A percentile compares a stretch with the other conserved stretches of the same genome.
Conservation (phyloP, 1,140 invertebrate genomes). For the Penaeus vannamei region DNA sequence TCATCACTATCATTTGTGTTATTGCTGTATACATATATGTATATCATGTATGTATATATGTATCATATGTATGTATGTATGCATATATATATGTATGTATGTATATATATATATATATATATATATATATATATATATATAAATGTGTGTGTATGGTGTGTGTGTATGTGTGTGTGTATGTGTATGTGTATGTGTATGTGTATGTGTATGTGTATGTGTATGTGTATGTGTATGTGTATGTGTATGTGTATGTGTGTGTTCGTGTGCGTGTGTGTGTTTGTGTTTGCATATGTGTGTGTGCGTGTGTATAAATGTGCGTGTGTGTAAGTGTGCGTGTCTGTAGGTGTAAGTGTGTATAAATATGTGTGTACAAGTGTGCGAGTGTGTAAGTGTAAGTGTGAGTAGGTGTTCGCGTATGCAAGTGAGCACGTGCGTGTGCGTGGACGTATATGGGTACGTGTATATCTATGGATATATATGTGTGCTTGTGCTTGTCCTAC, state of each 20-base stretch:
- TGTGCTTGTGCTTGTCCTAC: too few relatives aligned
- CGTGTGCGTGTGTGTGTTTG: background rate
- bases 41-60: background rate
- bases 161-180: background rate
- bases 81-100: background rate
- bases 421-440: background rate
- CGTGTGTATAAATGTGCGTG: background rate
- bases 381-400: background rate
- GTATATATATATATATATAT: background rate
- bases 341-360: background rate
- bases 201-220: background rate
- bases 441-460: background rate
- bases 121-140: background rate
- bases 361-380: background rate
- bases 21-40: too few relatives aligned
- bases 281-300: background rate
- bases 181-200: background rate
- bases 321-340: too few relatives aligned
- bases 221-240: background rate
- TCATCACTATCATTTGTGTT: too few relatives aligned
- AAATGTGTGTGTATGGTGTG: background rate
- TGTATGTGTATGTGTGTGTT: background rate
- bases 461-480: background rate
- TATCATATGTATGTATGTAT: constrained; percentile 8
- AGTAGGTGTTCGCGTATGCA: too few relatives aligned